Evolutionary conservation across 2,797 vertebrate species (phyloP).

Genomic region (Hypotaenidia okinawae): DNA sequence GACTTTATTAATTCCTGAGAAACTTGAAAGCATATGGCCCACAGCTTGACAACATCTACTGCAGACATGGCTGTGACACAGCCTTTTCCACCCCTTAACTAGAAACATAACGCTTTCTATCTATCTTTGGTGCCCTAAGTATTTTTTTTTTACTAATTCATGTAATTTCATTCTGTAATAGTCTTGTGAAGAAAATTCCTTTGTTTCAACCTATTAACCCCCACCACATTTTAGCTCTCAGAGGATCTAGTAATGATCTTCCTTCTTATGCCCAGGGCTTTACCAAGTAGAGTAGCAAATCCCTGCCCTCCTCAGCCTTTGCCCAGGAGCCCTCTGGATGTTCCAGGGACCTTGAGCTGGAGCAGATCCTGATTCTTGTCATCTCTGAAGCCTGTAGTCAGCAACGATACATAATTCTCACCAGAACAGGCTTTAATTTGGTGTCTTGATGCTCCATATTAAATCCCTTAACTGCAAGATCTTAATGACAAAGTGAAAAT

Average conservation of each 20-base stretch:
- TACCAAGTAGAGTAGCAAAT: not conserved
- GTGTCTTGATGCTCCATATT: not conserved
- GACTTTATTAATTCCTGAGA: constrained; percentile 10
- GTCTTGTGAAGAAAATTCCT: not conserved
- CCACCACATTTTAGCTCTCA: not conserved
- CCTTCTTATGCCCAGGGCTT: not conserved
- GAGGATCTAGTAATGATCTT: not conserved
- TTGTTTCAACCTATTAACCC: not conserved
- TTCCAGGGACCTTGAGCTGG: not conserved
- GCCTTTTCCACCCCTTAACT: not conserved
- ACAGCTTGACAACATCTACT: not conserved
- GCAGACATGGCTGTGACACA: not conserved
- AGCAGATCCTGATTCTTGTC: not conserved
- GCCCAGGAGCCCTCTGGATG: not conserved
- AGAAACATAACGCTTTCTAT: not conserved
- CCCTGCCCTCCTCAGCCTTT: not conserved
- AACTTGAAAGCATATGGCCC: not conserved
- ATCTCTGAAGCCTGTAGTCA: not conserved
- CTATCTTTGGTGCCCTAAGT: not conserved
- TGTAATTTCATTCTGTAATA: not conserved
- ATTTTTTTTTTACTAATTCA: not conserved
- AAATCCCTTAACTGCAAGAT: not conserved
- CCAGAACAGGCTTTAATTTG: not conserved
- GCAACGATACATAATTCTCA: not conserved
- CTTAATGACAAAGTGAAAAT: not conserved